Percentiles rank a stretch among this genome's conserved stretches.
phyloP scores from a whole-genome alignment of 2,113 vertebrate genomes.

The Cyphomyrus plagiostoma region DNA sequence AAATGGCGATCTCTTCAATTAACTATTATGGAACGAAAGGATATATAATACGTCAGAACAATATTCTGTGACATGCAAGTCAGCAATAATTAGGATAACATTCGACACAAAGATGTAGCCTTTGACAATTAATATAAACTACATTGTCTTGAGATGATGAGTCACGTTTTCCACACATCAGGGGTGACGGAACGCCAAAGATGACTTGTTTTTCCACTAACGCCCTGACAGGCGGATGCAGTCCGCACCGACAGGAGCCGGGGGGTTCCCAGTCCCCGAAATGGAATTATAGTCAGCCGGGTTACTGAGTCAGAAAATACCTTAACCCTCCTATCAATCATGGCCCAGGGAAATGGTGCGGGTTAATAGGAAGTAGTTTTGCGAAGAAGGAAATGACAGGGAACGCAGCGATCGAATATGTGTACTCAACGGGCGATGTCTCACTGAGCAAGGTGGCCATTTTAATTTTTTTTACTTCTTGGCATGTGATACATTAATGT shows the following conservation, averaged over 20 bases:
- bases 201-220: slow-evolving; percentile 1
- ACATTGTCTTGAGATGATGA: background rate
- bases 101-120: background rate
- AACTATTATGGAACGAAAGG: background rate
- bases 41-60: background rate
- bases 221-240: background rate
- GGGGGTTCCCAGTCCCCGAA: background rate
- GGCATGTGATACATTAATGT: background rate
- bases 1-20: background rate
- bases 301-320: slow-evolving; percentile 27
- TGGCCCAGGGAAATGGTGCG: slow-evolving; percentile 3
- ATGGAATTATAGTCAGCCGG: slow-evolving; percentile 17
- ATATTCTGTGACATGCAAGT: background rate
- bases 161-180: background rate
- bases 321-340: slow-evolving; percentile 26
- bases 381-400: background rate
- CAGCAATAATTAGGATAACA: background rate
- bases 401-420: background rate
- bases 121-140: background rate
- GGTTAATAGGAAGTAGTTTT: background rate
- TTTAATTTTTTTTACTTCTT: background rate
- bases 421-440: background rate
- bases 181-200: background rate
- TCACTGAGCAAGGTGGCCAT: background rate
- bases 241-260: background rate